Evolutionary conservation across 2,797 vertebrate species (phyloP).

Genomic region (Tinamus major): DNA sequence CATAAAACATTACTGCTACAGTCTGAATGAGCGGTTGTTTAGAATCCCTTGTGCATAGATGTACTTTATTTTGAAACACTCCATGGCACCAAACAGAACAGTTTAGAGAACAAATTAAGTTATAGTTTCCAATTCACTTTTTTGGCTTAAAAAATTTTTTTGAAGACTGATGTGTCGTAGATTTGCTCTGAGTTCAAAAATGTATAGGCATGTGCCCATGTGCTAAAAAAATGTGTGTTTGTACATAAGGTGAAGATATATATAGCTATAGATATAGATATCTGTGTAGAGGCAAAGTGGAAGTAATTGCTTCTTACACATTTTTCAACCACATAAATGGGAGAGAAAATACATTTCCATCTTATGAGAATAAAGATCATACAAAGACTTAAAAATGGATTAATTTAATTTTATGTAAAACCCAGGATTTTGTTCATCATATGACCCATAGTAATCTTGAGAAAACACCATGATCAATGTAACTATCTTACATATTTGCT

Average conservation of each 20-base stretch:
- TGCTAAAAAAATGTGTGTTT: background rate
- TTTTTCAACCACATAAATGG: background rate
- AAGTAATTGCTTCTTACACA: background rate
- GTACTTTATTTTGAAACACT: background rate
- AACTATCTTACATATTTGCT: background rate
- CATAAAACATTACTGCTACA: background rate
- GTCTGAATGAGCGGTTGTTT: background rate
- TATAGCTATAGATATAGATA: background rate
- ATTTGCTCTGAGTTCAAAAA: background rate
- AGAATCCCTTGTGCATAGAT: background rate
- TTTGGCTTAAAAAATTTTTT: background rate
- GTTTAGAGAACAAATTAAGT: background rate
- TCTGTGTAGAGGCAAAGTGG: background rate
- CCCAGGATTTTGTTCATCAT: background rate
- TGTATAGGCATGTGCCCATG: background rate
- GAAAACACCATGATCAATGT: background rate
- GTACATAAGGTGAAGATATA: background rate
- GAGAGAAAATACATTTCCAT: background rate
- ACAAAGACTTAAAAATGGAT: background rate
- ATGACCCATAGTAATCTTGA: background rate
- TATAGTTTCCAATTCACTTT: background rate
- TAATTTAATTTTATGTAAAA: background rate
- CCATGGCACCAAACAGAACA: background rate
- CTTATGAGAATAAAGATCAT: background rate
- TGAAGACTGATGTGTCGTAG: background rate